Percentiles rank a stretch among this genome's conserved stretches.
phyloP scores from a whole-genome alignment of 2,888 invertebrate species.

The Metacarcinus magister region DNA sequence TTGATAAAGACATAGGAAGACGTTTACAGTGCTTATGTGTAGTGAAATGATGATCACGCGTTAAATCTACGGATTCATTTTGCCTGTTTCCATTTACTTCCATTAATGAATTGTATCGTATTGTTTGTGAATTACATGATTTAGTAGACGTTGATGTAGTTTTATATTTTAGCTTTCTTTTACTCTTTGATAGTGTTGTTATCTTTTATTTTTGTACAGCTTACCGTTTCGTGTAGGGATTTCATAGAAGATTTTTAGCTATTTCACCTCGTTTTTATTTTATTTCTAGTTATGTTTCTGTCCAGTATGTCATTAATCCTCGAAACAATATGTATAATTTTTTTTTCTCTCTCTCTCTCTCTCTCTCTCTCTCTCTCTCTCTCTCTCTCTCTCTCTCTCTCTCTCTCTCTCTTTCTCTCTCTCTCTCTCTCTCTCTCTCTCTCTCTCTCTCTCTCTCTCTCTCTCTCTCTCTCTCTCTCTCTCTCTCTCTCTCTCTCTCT shows the following conservation, averaged over 20 bases:
- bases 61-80: neutral
- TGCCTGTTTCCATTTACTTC: neutral
- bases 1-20: too few relatives aligned
- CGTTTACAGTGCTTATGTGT: neutral
- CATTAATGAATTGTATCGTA: too few relatives aligned
- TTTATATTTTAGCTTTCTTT: too few relatives aligned
- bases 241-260: too few relatives aligned
- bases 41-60: neutral
- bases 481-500: slow-evolving; percentile 57
- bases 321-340: too few relatives aligned
- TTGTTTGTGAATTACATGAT: too few relatives aligned
- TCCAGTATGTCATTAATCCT: neutral
- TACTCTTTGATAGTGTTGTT: too few relatives aligned
- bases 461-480: neutral
- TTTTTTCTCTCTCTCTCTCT: neutral
- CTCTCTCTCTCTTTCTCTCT: neutral
- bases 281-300: neutral
- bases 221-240: too few relatives aligned
- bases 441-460: neutral
- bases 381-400: slow-evolving; percentile 8
- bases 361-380: neutral
- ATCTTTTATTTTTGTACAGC: too few relatives aligned
- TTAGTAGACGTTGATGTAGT: too few relatives aligned
- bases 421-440: neutral
- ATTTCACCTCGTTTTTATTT: neutral